These are phyloP conservation scores for Hedychridium roseum DNA, from an alignment of 2,888 invertebrate genomes.

Conservation along the genomic window DNA sequence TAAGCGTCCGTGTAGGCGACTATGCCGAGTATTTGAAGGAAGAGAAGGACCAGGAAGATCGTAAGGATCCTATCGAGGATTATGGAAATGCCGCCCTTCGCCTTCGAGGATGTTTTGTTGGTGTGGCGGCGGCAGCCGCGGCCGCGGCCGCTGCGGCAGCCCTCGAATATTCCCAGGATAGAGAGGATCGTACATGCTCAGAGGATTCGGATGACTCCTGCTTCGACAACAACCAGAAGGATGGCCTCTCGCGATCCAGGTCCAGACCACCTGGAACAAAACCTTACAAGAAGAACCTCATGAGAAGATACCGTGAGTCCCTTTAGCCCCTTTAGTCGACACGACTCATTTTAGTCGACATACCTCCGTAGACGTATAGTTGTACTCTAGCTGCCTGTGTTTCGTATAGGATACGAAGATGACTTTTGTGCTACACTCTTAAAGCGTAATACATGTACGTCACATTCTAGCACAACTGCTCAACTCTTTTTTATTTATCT, in stretches of 20 bases:
- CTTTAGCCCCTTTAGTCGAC: neutral
- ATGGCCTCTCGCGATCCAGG: constrained; percentile 64
- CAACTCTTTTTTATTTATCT: no score
- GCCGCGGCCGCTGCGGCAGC: constrained; percentile 39
- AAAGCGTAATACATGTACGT: no score
- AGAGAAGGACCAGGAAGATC: constrained; percentile 56
- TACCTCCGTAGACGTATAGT: no score
- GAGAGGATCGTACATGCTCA: constrained; percentile 71
- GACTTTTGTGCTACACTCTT: no score
- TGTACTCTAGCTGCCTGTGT: no score
- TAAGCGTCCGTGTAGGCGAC: constrained; percentile 70
- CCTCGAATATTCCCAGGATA: constrained; percentile 59
- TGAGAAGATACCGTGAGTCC: constrained; percentile 93
- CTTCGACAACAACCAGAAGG: constrained; percentile 71
- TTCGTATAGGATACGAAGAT: no score
- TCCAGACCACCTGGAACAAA: constrained; percentile 62
- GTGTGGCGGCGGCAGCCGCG: no score
- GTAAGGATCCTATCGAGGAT: constrained; percentile 43
- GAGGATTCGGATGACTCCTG: constrained; percentile 86
- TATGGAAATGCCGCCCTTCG: constrained; percentile 64
- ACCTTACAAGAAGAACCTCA: constrained; percentile 90
- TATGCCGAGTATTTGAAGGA: constrained; percentile 52
- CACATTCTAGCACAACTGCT: no score
- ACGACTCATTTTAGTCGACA: no score
- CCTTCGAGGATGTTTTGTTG: constrained; percentile 45